phyloP scores from a whole-genome alignment of 2,113 vertebrate species.

The Corythoichthys haematopterus region DNA sequence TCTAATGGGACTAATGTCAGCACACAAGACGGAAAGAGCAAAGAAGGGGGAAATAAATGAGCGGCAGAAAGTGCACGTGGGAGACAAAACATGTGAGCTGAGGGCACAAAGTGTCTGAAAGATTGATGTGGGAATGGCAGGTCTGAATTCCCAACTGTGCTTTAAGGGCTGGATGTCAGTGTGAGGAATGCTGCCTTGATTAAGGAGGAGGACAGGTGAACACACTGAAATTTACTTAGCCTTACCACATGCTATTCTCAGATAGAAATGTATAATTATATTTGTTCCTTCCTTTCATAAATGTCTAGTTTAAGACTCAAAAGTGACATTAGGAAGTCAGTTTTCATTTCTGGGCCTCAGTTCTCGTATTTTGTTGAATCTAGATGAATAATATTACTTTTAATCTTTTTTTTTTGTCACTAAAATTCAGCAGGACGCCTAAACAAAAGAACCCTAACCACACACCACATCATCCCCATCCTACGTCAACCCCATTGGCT shows the following conservation, averaged over 20 bases:
- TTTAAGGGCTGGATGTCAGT: constrained; percentile 3
- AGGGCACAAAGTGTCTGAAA: constrained; percentile 12
- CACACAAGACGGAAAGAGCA: constrained; percentile 3
- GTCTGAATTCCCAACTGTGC: background rate
- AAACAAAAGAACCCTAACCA: no score
- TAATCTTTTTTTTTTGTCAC: background rate
- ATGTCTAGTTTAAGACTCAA: constrained; percentile 15
- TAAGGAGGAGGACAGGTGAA: background rate
- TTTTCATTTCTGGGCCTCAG: constrained; percentile 6
- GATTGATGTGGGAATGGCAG: constrained; percentile 23
- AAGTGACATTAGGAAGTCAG: constrained; percentile 3
- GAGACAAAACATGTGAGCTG: constrained; percentile 12
- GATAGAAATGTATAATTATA: constrained; percentile 8
- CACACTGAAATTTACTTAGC: constrained; percentile 25
- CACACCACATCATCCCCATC: no score
- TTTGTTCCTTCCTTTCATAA: constrained; percentile 13
- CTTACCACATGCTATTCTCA: constrained; percentile 17
- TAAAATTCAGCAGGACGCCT: no score
- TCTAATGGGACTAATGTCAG: constrained; percentile 38
- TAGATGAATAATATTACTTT: background rate
- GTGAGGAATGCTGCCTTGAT: constrained; percentile 7
- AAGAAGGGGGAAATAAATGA: constrained; percentile 8
- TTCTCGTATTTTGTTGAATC: background rate
- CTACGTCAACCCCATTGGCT: no score
- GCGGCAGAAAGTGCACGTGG: constrained; percentile 4